A percentile compares a stretch with the other conserved stretches of the same genome.
Conservation (phyloP, 1,140 invertebrate species). For the Drosophila carrolli region DNA sequence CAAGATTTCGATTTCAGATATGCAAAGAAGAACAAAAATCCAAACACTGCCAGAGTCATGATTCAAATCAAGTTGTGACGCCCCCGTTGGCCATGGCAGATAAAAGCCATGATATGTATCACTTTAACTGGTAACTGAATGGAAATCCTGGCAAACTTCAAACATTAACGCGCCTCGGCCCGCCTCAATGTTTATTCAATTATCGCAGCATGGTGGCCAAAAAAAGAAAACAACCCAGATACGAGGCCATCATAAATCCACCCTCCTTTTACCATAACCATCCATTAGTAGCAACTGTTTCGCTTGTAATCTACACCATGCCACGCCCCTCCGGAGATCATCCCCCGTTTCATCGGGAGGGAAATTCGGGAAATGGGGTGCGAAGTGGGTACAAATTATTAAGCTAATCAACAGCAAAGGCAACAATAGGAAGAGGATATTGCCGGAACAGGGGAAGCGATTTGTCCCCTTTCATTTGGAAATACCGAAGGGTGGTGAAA, state of each 20-base stretch:
- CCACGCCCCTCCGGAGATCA: conserved; percentile 59
- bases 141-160: conserved; percentile 55
- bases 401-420: conserved; percentile 75
- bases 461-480: conserved; percentile 39
- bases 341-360: conserved; percentile 33
- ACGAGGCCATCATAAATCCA: neutral
- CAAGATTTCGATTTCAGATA: conserved; percentile 71
- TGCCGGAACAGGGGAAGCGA: conserved; percentile 33
- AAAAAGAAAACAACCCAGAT: conserved; percentile 3
- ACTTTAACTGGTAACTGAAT: conserved; percentile 33
- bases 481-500: neutral
- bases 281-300: conserved; percentile 75
- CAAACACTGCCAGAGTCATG: conserved; percentile 33
- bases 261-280: conserved; percentile 20
- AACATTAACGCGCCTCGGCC: conserved; percentile 53
- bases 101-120: conserved; percentile 35
- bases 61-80: conserved; percentile 43
- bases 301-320: conserved; percentile 75
- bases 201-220: conserved; percentile 75
- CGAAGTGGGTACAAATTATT: conserved; percentile 74
- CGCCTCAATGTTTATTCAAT: conserved; percentile 76
- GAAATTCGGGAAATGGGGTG: conserved; percentile 45
- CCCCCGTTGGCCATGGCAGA: conserved; percentile 31
- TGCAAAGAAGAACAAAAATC: conserved; percentile 35
- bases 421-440: conserved; percentile 50